These are phyloP conservation scores for Osmerus mordax DNA, from an alignment of 2,113 vertebrate genomes.

Conservation along the genomic window DNA sequence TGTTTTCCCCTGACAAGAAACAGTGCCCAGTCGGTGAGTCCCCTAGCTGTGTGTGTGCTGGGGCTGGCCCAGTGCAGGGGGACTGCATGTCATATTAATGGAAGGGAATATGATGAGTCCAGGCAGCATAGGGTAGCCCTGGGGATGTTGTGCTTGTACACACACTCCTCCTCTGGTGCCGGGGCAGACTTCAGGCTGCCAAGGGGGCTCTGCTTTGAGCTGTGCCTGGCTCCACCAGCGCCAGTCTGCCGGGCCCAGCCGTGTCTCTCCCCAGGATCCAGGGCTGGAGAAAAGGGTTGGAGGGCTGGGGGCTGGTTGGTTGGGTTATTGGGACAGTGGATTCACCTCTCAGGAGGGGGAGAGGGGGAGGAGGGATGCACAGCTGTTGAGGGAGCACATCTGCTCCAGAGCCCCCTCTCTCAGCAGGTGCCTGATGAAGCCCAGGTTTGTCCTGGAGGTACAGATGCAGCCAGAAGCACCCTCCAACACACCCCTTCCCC, in stretches of 20 bases:
- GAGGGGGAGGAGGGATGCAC: slow-evolving; percentile 1
- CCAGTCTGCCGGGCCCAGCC: not conserved
- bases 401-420: slow-evolving; percentile 28
- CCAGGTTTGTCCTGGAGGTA: slow-evolving; percentile 31
- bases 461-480: slow-evolving; percentile 8
- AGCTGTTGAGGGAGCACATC: slow-evolving; percentile 40
- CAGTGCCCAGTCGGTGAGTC: not conserved
- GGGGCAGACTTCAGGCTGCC: not conserved
- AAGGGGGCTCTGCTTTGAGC: not conserved
- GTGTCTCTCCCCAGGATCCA: not conserved
- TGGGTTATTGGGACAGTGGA: slow-evolving; percentile 16
- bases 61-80: not conserved
- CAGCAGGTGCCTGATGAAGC: slow-evolving; percentile 44
- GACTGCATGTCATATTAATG: slow-evolving; percentile 2
- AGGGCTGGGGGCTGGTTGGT: not conserved
- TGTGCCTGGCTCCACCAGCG: not conserved
- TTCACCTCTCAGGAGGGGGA: slow-evolving; percentile 4
- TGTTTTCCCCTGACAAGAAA: slow-evolving; percentile 7
- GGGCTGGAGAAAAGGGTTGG: not conserved
- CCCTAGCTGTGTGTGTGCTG: not conserved
- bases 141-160: slow-evolving; percentile 16
- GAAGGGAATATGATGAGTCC: slow-evolving; percentile 25
- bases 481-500: not conserved
- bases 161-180: not conserved
- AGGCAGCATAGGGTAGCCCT: slow-evolving; percentile 14